A percentile compares a stretch with the other conserved stretches of the same genome.
Evolutionary conservation across 2,888 invertebrate species (phyloP).

Genomic region (Mellilla xanthometata): DNA sequence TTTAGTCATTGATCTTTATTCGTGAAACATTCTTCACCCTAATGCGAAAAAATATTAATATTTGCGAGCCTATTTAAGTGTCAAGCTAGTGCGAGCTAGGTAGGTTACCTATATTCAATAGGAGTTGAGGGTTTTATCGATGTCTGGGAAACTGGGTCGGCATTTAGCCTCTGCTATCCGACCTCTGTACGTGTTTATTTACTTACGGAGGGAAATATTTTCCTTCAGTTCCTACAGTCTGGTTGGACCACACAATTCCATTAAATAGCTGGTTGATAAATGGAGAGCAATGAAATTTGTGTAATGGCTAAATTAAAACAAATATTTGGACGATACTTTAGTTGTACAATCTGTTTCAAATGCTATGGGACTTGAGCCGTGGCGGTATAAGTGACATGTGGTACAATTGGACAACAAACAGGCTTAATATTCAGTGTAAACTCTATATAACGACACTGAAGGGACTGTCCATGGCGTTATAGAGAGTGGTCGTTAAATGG

Average conservation of each 20-base stretch:
- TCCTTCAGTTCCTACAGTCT: constrained; percentile 2
- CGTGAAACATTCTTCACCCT: too few relatives aligned
- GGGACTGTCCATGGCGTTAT: too few relatives aligned
- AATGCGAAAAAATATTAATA: neutral
- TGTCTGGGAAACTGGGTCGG: constrained; percentile 56
- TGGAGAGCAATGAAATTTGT: neutral
- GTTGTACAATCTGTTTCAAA: too few relatives aligned
- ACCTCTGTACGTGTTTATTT: constrained; percentile 25
- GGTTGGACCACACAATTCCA: constrained; percentile 1
- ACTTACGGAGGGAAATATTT: constrained; percentile 12
- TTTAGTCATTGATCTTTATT: too few relatives aligned
- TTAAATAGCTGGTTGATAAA: neutral
- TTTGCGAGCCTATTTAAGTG: constrained; percentile 19
- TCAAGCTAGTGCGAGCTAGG: constrained; percentile 41
- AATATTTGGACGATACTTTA: too few relatives aligned
- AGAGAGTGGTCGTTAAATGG: too few relatives aligned
- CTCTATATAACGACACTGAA: too few relatives aligned
- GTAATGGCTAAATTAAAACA: neutral
- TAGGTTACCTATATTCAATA: constrained; percentile 57
- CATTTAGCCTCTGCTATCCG: constrained; percentile 45
- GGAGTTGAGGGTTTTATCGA: constrained; percentile 57
- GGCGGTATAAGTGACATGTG: too few relatives aligned
- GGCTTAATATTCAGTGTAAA: too few relatives aligned
- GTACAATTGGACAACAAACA: too few relatives aligned
- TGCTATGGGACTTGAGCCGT: too few relatives aligned